Conservation (phyloP, 2,797 vertebrate species). For the Anguilla anguilla region DNA sequence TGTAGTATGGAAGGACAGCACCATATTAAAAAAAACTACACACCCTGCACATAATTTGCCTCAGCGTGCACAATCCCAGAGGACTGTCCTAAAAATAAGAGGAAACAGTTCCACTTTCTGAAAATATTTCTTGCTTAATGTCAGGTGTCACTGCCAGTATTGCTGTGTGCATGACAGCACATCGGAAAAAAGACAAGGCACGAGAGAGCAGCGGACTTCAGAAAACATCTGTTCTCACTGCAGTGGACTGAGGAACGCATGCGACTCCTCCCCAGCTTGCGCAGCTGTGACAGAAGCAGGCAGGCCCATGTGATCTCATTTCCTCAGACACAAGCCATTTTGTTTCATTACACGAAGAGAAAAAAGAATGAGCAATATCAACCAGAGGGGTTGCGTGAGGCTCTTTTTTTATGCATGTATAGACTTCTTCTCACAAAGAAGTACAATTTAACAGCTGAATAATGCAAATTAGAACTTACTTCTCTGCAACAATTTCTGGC, state of each 20-base stretch:
- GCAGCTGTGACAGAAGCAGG: background rate
- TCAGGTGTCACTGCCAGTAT: background rate
- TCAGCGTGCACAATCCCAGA: background rate
- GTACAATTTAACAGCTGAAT: background rate
- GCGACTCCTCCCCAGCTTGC: background rate
- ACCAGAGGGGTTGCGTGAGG: background rate
- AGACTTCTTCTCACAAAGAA: background rate
- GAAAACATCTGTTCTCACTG: background rate
- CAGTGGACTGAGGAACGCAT: no score
- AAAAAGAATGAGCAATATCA: background rate
- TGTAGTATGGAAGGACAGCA: background rate
- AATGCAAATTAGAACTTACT: background rate
- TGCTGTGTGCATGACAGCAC: background rate
- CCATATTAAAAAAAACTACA: background rate
- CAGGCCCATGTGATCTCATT: background rate
- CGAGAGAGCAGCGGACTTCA: background rate
- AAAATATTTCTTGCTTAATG: background rate
- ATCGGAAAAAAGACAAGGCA: background rate
- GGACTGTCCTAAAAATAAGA: background rate
- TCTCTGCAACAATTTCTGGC: background rate
- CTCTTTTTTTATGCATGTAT: background rate
- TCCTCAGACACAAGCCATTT: background rate
- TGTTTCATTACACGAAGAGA: background rate
- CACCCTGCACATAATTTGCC: background rate
- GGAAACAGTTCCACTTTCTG: background rate